Percentiles rank a stretch among this genome's conserved stretches.
Conservation (phyloP, 2,888 invertebrate species). For the Nymphalis polychloros region DNA sequence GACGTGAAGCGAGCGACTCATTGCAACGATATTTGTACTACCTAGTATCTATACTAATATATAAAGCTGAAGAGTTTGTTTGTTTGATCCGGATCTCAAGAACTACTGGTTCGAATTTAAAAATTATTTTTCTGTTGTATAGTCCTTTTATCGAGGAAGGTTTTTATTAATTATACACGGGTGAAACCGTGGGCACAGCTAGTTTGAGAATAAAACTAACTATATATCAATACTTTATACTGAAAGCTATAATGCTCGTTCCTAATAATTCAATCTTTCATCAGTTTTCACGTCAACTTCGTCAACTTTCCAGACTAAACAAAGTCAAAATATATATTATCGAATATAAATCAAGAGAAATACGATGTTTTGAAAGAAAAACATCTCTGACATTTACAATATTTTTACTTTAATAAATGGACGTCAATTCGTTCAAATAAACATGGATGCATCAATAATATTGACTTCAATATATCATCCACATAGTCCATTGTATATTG, state of each 20-base stretch:
- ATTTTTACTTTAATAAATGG: conserved; percentile 8
- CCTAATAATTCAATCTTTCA: not conserved
- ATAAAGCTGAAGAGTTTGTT: too few relatives aligned
- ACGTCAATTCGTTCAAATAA: not conserved
- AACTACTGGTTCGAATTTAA: too few relatives aligned
- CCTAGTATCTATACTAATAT: too few relatives aligned
- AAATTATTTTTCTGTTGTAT: too few relatives aligned
- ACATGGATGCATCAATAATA: not conserved
- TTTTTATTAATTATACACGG: too few relatives aligned
- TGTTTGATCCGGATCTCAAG: too few relatives aligned
- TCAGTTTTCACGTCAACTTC: conserved; percentile 19
- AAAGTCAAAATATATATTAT: conserved; percentile 16
- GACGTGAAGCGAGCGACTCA: too few relatives aligned
- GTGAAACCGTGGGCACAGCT: too few relatives aligned
- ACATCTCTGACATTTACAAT: not conserved
- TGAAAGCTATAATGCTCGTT: not conserved
- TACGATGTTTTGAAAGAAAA: conserved; percentile 1
- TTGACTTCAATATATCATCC: not conserved
- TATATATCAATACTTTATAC: not conserved
- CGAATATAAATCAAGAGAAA: conserved; percentile 10
- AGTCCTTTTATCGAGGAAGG: too few relatives aligned
- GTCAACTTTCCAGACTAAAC: conserved; percentile 26
- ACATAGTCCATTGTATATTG: too few relatives aligned
- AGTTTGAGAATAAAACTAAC: too few relatives aligned
- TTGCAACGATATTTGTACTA: too few relatives aligned